Evolutionary conservation across 2,113 vertebrate species (phyloP).

Genomic region (Alethe castanea): DNA sequence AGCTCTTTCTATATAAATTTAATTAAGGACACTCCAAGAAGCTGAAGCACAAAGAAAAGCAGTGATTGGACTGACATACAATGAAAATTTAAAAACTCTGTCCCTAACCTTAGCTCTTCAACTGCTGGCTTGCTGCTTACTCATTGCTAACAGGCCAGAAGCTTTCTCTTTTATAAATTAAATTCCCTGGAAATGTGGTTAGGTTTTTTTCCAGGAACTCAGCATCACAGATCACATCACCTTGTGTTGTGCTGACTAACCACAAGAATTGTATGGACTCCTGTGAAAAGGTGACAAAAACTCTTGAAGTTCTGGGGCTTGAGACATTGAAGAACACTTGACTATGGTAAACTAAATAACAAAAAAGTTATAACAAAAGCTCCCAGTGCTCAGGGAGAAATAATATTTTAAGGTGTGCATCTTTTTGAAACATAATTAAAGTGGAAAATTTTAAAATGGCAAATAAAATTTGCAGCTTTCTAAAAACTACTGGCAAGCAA

Average conservation of each 20-base stretch:
- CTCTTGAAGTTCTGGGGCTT: not conserved
- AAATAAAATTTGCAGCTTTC: not conserved
- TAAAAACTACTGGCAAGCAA: not conserved
- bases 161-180: not conserved
- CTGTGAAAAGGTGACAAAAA: not conserved
- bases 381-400: not conserved
- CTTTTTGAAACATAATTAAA: not conserved
- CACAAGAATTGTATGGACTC: not conserved
- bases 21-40: not conserved
- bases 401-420: not conserved
- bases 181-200: not conserved
- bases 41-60: not conserved
- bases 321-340: not conserved
- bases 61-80: not conserved
- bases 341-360: not conserved
- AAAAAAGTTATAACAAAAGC: not conserved
- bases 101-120: not conserved
- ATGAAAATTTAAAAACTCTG: not conserved
- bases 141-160: not conserved
- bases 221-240: not conserved
- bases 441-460: not conserved
- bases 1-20: not conserved
- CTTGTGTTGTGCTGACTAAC: not conserved
- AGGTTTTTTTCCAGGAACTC: slow-evolving; percentile 32
- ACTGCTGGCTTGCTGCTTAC: not conserved